phyloP scores from a whole-genome alignment of 2,888 invertebrate genomes.

The Catocala sponsa region DNA sequence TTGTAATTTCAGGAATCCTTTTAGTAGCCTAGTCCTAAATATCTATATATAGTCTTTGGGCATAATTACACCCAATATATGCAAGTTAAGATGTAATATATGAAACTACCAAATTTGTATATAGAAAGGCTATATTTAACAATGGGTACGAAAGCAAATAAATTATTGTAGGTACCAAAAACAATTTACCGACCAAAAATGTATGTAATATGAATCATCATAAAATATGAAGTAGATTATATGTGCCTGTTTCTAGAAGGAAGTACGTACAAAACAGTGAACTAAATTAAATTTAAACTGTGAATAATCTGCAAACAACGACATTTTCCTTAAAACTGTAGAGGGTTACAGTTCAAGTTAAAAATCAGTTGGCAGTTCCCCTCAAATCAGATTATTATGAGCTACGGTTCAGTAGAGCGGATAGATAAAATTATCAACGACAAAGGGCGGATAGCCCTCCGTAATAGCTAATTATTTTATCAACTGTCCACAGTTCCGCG shows the following conservation, averaged over 20 bases:
- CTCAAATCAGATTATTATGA: constrained; percentile 77
- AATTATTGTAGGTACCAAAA: no score
- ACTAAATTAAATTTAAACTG: neutral
- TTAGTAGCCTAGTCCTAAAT: no score
- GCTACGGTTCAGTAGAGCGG: constrained; percentile 74
- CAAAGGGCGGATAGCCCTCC: constrained; percentile 72
- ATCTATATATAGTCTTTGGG: no score
- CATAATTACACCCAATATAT: no score
- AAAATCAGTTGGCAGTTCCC: constrained; percentile 49
- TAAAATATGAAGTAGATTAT: no score
- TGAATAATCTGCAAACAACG: constrained; percentile 6
- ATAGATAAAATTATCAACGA: constrained; percentile 81
- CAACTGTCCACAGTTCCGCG: constrained; percentile 62
- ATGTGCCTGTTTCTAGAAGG: no score
- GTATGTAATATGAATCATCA: no score
- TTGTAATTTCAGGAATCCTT: neutral
- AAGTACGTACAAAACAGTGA: neutral
- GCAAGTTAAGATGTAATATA: no score
- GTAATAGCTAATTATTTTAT: constrained; percentile 72
- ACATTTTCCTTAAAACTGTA: constrained; percentile 38
- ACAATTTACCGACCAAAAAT: no score
- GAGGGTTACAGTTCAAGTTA: constrained; percentile 49
- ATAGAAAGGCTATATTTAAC: no score
- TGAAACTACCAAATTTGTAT: no score
- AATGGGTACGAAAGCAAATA: no score